A percentile compares a stretch with the other conserved stretches of the same genome.
Evolutionary conservation across 2,113 vertebrate species (phyloP).

Genomic region (Platanista minor): DNA sequence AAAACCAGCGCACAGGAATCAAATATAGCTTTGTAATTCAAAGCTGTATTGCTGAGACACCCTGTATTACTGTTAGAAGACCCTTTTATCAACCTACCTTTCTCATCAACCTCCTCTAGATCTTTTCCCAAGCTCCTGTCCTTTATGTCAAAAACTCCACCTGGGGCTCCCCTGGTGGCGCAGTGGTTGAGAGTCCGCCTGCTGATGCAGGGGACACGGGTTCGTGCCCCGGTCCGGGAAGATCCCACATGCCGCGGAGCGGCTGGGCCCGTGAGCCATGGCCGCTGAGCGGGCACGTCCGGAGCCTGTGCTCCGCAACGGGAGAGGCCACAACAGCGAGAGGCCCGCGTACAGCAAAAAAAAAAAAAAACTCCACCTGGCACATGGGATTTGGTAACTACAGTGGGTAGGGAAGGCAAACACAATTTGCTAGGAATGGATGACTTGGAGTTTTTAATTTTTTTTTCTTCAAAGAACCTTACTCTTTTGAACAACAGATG

Average conservation of each 20-base stretch:
- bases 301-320: no score
- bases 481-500: constrained; percentile 10
- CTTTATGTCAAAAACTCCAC: neutral
- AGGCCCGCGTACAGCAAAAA: no score
- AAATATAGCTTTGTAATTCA: neutral
- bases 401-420: neutral
- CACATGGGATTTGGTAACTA: neutral
- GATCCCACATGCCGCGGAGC: no score
- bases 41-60: neutral
- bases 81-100: neutral
- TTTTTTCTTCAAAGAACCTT: neutral
- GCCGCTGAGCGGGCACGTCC: no score
- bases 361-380: neutral
- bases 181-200: no score
- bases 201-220: no score
- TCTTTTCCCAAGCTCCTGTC: neutral
- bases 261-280: no score
- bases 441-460: neutral
- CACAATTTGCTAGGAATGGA: neutral
- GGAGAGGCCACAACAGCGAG: no score
- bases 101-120: neutral
- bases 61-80: neutral
- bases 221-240: no score
- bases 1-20: neutral
- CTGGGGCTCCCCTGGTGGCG: no score